These are phyloP conservation scores for Corydoras sp. DNA, from an alignment of 2,113 vertebrate genomes.

Conservation along the genomic window DNA sequence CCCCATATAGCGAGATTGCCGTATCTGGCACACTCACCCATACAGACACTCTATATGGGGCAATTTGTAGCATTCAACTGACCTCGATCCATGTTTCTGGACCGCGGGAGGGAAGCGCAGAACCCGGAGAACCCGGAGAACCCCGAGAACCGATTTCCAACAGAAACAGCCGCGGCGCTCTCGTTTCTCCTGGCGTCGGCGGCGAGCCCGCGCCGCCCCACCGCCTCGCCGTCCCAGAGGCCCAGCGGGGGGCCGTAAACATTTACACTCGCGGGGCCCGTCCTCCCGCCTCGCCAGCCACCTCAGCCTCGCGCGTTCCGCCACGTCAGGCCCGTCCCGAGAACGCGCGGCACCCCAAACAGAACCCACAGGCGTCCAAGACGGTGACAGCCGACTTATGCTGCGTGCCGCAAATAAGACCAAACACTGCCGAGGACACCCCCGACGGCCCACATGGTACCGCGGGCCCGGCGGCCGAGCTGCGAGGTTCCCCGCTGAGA, in stretches of 20 bases:
- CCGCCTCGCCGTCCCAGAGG: conserved; percentile 67
- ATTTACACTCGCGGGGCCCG: conserved; percentile 77
- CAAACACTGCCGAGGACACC: conserved; percentile 80
- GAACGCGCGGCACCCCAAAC: conserved; percentile 73
- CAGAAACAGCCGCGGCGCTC: too few species aligned
- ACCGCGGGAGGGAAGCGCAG: too few species aligned
- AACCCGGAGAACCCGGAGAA: too few species aligned
- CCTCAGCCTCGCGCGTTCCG: conserved; percentile 75
- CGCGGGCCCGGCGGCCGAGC: conserved; percentile 65
- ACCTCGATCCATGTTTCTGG: too few species aligned
- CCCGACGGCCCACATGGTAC: conserved; percentile 76
- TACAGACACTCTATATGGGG: too few species aligned
- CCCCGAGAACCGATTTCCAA: too few species aligned
- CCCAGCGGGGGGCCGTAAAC: conserved; percentile 77
- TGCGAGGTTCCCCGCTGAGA: conserved; percentile 77
- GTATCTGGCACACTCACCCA: too few species aligned
- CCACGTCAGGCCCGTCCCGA: conserved; percentile 75
- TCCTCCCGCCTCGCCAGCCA: conserved; percentile 71
- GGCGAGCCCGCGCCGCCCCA: conserved; percentile 57
- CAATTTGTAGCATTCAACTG: too few species aligned
- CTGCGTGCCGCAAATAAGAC: conserved; percentile 74
- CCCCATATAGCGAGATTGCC: too few species aligned
- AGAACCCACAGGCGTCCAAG: conserved; percentile 64
- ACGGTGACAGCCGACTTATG: conserved; percentile 77
- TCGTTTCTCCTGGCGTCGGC: not conserved